Percentiles rank a stretch among this genome's conserved stretches.
Conservation (phyloP, 2,113 vertebrate species). For the Ceuthmochares aereus region DNA sequence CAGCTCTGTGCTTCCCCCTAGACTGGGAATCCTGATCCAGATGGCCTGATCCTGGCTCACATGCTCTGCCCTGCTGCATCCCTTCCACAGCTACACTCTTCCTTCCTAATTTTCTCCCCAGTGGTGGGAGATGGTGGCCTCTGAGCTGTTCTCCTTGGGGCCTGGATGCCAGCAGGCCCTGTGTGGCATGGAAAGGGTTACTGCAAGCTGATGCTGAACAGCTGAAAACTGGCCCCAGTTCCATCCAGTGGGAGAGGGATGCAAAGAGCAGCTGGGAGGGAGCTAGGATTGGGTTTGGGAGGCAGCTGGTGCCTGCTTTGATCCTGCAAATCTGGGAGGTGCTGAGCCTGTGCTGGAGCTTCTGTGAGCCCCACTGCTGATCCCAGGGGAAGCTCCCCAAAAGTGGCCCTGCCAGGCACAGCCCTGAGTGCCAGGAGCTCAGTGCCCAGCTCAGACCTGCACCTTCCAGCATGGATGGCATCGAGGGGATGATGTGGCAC, state of each 20-base stretch:
- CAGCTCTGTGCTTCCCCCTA: background rate
- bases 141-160: background rate
- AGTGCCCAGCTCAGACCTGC: background rate
- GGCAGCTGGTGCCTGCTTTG: conserved; percentile 46
- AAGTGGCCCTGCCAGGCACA: background rate
- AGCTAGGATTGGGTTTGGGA: background rate
- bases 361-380: rapidly evolving
- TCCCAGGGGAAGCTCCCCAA: background rate
- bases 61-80: background rate
- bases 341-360: background rate
- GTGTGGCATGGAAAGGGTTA: background rate
- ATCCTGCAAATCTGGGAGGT: conserved; percentile 19
- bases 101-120: rapidly evolving
- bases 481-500: background rate
- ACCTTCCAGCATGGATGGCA: rapidly evolving
- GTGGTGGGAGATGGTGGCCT: background rate
- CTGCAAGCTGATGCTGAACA: background rate
- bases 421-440: background rate
- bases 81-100: background rate
- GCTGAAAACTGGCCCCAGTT: conserved; percentile 51
- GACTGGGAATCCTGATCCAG: background rate
- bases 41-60: background rate
- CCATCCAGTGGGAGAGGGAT: background rate
- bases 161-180: rapidly evolving
- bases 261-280: conserved; percentile 31